A percentile compares a stretch with the other conserved stretches of the same genome.
These are phyloP conservation scores for Zoanthus gigantus DNA, from an alignment of 92 coral and sea anemone genomes.

Conservation along the genomic window DNA sequence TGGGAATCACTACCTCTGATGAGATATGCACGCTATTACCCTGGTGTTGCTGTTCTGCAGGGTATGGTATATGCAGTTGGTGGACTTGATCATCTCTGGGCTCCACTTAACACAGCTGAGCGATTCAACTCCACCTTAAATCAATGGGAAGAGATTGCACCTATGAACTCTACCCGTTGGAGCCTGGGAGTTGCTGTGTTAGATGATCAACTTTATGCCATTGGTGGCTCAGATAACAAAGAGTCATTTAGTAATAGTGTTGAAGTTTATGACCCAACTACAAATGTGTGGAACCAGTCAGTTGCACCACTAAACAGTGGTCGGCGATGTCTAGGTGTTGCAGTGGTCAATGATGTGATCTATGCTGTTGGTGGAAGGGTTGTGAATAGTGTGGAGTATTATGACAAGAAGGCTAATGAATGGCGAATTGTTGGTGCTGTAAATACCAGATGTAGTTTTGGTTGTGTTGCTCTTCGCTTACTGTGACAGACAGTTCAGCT, in stretches of 20 bases:
- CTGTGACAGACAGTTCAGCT: conserved; percentile 38
- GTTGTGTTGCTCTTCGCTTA: conserved; percentile 94
- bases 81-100: conserved; percentile 99
- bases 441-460: conserved; percentile 96
- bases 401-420: conserved; percentile 85
- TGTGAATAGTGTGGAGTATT: conserved; percentile 95
- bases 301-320: conserved; percentile 96
- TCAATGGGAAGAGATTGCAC: conserved; percentile 91
- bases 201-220: conserved; percentile 85
- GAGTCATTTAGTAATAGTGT: conserved; percentile 95
- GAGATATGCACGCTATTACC: conserved; percentile 98
- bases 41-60: conserved; percentile 95
- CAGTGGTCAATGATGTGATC: conserved; percentile 96
- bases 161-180: conserved; percentile 96
- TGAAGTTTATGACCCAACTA: conserved; percentile 85
- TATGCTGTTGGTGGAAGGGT: conserved; percentile 99
- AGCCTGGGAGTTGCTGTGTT: conserved; percentile 99
- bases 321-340: conserved; percentile 98
- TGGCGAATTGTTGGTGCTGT: conserved; percentile 99
- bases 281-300: conserved; percentile 84
- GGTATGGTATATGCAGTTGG: conserved; percentile 97
- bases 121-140: conserved; percentile 79
- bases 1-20: conserved; percentile 93
- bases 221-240: conserved; percentile 96
- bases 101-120: conserved; percentile 94